A percentile compares a stretch with the other conserved stretches of the same genome.
phyloP scores from a whole-genome alignment of 1,140 invertebrate species.

The Uloborus diversus region DNA sequence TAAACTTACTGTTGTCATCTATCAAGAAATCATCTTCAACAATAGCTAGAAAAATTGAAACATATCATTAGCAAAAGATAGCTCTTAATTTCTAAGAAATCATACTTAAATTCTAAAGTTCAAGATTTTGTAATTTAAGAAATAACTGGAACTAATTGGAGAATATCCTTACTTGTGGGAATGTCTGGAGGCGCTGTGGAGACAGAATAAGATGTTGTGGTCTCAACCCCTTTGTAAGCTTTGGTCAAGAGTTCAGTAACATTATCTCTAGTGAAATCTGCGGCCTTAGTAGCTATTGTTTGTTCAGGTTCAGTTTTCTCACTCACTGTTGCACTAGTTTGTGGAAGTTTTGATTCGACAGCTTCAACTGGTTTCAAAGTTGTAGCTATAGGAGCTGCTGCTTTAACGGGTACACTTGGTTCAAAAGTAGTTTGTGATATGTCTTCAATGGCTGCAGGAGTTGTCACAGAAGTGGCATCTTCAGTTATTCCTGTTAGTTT shows the following conservation, averaged over 20 bases:
- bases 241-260: constrained; percentile 20
- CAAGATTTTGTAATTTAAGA: no score
- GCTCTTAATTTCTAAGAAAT: not conserved
- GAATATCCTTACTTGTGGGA: not conserved
- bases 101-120: not conserved
- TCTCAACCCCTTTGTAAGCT: constrained; percentile 33
- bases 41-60: constrained; percentile 19
- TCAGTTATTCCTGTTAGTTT: no score
- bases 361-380: not conserved
- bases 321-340: not conserved
- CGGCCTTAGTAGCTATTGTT: not conserved
- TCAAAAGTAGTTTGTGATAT: no score
- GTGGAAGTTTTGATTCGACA: not conserved
- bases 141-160: not conserved
- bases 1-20: constrained; percentile 57
- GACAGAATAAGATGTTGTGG: constrained; percentile 14
- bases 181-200: not conserved
- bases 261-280: not conserved
- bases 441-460: no score
- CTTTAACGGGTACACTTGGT: no score
- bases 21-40: not conserved
- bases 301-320: not conserved
- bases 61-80: not conserved
- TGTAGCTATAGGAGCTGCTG: no score
- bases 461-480: no score